Evolutionary conservation across 2,888 invertebrate species (phyloP).

Genomic region (Electrophaes corylata): DNA sequence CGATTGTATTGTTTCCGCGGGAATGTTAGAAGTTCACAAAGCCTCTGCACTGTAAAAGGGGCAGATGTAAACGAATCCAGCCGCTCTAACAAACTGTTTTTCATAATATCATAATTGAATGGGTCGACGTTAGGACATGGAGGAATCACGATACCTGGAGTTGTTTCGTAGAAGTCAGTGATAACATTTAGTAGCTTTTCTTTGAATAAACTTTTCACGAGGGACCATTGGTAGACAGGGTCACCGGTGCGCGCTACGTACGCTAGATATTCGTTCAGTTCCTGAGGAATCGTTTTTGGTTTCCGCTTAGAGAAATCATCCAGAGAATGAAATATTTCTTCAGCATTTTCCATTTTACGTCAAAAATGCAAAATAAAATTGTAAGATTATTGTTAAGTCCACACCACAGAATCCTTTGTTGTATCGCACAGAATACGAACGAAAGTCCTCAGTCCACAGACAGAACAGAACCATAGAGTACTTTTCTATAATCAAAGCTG

Average conservation of each 20-base stretch:
- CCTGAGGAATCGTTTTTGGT: slow-evolving; percentile 91
- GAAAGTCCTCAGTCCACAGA: no score
- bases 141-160: slow-evolving; percentile 90
- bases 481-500: no score
- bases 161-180: slow-evolving; percentile 93
- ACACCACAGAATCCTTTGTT: no score
- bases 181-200: slow-evolving; percentile 94
- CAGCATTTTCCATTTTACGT: slow-evolving; percentile 90
- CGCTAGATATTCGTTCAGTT: slow-evolving; percentile 94
- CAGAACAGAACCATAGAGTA: no score
- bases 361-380: neutral
- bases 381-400: no score
- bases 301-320: slow-evolving; percentile 92
- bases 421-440: no score
- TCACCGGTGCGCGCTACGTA: slow-evolving; percentile 97
- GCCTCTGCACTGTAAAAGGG: slow-evolving; percentile 97
- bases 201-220: slow-evolving; percentile 93
- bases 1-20: slow-evolving; percentile 97
- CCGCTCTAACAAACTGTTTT: slow-evolving; percentile 91
- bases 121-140: slow-evolving; percentile 96
- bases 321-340: slow-evolving; percentile 92
- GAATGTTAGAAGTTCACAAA: slow-evolving; percentile 96
- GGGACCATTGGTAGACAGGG: slow-evolving; percentile 96
- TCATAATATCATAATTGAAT: slow-evolving; percentile 95
- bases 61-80: slow-evolving; percentile 94